Evolutionary conservation across 2,888 invertebrate genomes (phyloP).

Genomic region (Trachelus tabidus): DNA sequence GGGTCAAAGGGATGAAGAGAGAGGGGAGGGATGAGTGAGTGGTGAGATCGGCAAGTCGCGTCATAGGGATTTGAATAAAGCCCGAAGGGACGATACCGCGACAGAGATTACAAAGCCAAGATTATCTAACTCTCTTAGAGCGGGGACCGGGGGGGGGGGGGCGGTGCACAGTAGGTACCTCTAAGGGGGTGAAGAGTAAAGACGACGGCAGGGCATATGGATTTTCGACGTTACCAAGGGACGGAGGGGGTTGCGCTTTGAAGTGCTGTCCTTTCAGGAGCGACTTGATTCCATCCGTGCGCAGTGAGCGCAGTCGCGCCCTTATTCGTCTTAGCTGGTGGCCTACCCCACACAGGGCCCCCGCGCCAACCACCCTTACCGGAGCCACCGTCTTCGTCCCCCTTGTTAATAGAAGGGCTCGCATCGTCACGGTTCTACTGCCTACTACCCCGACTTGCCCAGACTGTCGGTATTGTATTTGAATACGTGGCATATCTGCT

Average conservation of each 20-base stretch:
- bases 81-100: slow-evolving; percentile 8
- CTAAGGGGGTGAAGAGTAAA: slow-evolving; percentile 5
- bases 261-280: slow-evolving; percentile 53
- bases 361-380: neutral
- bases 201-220: slow-evolving; percentile 33
- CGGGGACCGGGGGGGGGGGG: neutral
- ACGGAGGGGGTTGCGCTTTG: slow-evolving; percentile 40
- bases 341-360: neutral
- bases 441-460: slow-evolving; percentile 46
- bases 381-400: neutral
- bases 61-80: neutral
- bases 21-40: neutral
- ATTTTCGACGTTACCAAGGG: slow-evolving; percentile 35
- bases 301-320: slow-evolving; percentile 33
- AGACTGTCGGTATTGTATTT: slow-evolving; percentile 59
- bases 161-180: slow-evolving; percentile 31
- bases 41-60: neutral
- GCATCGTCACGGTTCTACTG: slow-evolving; percentile 29
- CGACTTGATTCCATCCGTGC: slow-evolving; percentile 55
- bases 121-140: slow-evolving; percentile 53
- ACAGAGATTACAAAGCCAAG: slow-evolving; percentile 56
- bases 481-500: slow-evolving; percentile 62
- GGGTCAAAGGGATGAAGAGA: slow-evolving; percentile 8
- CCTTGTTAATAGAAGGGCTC: slow-evolving; percentile 60
- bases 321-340: neutral